A percentile compares a stretch with the other conserved stretches of the same genome.
Evolutionary conservation across 2,888 invertebrate species (phyloP).

Genomic region (Dryocosmus kuriphilus): DNA sequence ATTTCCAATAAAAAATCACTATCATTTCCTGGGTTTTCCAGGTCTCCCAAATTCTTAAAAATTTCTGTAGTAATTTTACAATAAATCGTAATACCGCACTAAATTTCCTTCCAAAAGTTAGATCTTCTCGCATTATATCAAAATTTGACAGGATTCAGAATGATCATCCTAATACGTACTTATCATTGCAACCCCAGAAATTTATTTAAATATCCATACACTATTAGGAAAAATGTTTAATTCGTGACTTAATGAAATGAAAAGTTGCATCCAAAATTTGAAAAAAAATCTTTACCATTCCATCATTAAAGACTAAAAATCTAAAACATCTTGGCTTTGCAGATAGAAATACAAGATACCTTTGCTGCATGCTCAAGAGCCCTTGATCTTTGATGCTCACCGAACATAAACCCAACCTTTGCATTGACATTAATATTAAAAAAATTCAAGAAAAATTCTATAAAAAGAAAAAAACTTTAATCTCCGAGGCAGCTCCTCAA

Average conservation of each 20-base stretch:
- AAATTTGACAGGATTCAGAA: no score
- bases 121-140: no score
- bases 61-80: no score
- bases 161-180: no score
- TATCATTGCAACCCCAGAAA: neutral
- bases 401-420: neutral
- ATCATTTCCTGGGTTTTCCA: no score
- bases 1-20: no score
- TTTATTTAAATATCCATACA: neutral
- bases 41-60: no score
- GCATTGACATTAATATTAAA: neutral
- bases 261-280: neutral
- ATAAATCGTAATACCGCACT: no score
- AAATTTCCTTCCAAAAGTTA: no score
- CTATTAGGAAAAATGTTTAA: neutral
- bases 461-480: neutral
- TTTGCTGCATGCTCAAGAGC: neutral
- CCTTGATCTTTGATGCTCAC: neutral
- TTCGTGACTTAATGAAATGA: neutral
- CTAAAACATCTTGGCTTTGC: neutral
- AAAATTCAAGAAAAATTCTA: neutral
- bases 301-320: neutral
- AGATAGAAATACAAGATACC: neutral
- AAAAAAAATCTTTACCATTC: neutral
- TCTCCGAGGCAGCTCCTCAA: neutral